Percentiles rank a stretch among this genome's conserved stretches.
phyloP scores from a whole-genome alignment of 2,113 vertebrate species.

The Poicephalus meyeri region DNA sequence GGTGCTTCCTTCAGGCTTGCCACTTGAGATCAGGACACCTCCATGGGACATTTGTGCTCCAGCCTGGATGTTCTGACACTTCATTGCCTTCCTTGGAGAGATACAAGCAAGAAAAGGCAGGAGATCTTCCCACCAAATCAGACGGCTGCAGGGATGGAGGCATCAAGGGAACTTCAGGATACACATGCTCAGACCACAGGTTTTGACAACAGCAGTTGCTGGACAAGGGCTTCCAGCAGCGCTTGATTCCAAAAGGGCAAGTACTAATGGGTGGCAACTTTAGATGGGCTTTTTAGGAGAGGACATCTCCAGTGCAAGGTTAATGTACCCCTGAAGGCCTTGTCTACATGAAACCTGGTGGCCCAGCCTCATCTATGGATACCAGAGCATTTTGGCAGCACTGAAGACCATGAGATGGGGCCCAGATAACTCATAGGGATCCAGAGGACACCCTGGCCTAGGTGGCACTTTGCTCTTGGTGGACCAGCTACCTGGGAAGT shows the following conservation, averaged over 20 bases:
- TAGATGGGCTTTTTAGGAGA: not conserved
- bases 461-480: not conserved
- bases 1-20: not conserved
- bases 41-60: not conserved
- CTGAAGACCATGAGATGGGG: not conserved
- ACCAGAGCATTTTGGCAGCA: not conserved
- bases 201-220: not conserved
- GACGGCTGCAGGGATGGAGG: not conserved
- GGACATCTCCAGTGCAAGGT: not conserved
- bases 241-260: not conserved
- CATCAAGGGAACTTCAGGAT: not conserved
- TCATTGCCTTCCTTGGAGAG: not conserved
- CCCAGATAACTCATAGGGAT: not conserved
- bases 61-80: not conserved
- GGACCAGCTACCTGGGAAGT: not conserved
- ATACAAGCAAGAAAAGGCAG: not conserved
- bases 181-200: not conserved
- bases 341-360: not conserved
- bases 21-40: not conserved
- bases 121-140: not conserved
- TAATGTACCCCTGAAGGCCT: too few species aligned
- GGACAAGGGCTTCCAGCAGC: not conserved
- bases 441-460: not conserved
- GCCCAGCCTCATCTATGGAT: not conserved
- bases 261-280: not conserved